A percentile compares a stretch with the other conserved stretches of the same genome.
Evolutionary conservation across 2,113 vertebrate genomes (phyloP).

Genomic region (Ahaetulla prasina): DNA sequence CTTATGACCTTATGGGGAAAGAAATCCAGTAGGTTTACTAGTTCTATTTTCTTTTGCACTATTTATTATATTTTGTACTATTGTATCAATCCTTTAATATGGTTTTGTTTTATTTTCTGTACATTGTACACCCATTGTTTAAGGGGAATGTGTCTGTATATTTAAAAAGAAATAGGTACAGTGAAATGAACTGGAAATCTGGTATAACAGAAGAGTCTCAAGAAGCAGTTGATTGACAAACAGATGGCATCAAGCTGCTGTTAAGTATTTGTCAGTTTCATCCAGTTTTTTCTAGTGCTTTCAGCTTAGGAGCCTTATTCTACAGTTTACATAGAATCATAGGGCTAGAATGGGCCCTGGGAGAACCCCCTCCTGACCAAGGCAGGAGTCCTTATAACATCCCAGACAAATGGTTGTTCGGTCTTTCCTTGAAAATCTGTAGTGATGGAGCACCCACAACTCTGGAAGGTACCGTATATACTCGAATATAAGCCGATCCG

Average conservation of each 20-base stretch:
- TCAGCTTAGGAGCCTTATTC: background rate
- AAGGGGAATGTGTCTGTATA: background rate
- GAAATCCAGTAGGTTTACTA: background rate
- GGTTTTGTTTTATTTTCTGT: background rate
- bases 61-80: background rate
- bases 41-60: background rate
- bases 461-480: no score
- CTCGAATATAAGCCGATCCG: no score
- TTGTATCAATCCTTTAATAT: background rate
- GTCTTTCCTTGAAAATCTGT: no score
- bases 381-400: no score
- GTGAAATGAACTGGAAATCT: background rate
- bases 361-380: no score
- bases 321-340: no score
- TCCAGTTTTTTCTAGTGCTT: background rate
- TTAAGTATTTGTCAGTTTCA: background rate
- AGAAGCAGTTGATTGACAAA: background rate
- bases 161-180: background rate
- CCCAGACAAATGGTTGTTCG: no score
- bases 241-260: background rate
- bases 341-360: no score
- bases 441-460: no score
- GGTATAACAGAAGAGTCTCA: background rate
- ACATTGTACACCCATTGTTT: background rate
- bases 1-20: background rate